Evolutionary conservation across 2,797 vertebrate genomes (phyloP).

Genomic region (Prunella strophiata): DNA sequence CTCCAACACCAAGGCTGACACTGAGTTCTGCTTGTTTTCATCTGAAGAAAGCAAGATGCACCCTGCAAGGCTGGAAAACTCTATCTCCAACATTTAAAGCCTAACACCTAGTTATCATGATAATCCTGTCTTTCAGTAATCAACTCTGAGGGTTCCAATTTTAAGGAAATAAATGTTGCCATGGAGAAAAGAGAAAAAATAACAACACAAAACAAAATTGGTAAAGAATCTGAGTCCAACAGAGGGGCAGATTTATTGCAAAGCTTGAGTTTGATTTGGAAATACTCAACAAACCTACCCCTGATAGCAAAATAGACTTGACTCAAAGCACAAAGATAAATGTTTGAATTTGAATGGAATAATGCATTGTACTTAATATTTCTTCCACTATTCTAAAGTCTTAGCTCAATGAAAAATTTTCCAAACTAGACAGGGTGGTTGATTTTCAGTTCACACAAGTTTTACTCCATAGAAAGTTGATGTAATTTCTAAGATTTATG

Average conservation of each 20-base stretch:
- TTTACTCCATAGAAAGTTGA: slow-evolving; percentile 39
- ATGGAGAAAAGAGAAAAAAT: not conserved
- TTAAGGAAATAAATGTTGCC: not conserved
- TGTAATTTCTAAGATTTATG: slow-evolving; percentile 55
- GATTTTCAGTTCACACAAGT: slow-evolving; percentile 40
- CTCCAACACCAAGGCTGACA: not conserved
- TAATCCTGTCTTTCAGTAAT: not conserved
- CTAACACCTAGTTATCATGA: not conserved
- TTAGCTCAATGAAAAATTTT: slow-evolving; percentile 25
- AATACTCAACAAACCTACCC: not conserved
- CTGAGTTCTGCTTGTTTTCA: not conserved
- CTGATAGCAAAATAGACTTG: not conserved
- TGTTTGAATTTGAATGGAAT: not conserved
- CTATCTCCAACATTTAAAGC: not conserved
- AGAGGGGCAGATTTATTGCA: not conserved
- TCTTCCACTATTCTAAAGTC: not conserved
- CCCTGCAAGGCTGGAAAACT: not conserved
- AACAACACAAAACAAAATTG: fast-evolving
- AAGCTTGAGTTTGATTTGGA: not conserved
- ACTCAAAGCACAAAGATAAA: not conserved
- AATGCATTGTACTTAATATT: slow-evolving; percentile 3
- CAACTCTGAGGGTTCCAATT: not conserved
- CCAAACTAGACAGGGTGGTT: not conserved
- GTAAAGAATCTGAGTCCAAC: not conserved
- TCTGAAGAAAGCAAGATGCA: not conserved